Evolutionary conservation across 2,113 vertebrate species (phyloP).

Genomic region (Solea solea): DNA sequence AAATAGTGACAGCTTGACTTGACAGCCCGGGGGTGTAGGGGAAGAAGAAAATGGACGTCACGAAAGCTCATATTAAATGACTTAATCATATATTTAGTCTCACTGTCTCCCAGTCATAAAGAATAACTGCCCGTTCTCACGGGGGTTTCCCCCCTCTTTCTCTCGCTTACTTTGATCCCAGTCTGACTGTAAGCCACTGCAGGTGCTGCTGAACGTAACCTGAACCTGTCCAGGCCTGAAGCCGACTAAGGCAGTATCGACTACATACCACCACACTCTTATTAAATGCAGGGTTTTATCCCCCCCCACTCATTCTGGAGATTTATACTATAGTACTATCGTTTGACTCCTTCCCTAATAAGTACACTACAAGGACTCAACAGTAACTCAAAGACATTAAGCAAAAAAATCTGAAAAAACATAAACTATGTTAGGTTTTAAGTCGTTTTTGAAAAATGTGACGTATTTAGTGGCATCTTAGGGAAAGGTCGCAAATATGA

Average conservation of each 20-base stretch:
- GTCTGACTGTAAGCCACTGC: constrained; percentile 23
- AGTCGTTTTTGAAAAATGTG: no score
- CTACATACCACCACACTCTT: not conserved
- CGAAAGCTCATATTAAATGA: constrained; percentile 1
- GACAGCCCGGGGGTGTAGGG: no score
- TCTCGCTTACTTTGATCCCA: constrained; percentile 32
- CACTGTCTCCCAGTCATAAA: constrained; percentile 2
- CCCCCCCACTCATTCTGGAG: no score
- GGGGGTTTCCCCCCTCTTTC: constrained; percentile 38
- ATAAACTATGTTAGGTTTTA: no score
- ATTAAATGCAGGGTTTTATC: not conserved
- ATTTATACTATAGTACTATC: no score
- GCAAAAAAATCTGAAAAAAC: no score
- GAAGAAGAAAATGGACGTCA: not conserved
- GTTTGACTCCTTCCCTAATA: no score
- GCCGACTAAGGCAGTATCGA: constrained; percentile 13
- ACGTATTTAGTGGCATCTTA: no score
- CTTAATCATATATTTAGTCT: not conserved
- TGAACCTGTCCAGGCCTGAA: constrained; percentile 44
- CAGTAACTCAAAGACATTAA: not conserved
- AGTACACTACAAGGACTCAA: not conserved
- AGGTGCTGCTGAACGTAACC: constrained; percentile 55
- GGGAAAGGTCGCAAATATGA: no score
- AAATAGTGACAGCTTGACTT: not conserved
- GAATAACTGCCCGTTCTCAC: constrained; percentile 1